Evolutionary conservation across 2,113 vertebrate genomes (phyloP).

Genomic region (Tupaia tana): DNA sequence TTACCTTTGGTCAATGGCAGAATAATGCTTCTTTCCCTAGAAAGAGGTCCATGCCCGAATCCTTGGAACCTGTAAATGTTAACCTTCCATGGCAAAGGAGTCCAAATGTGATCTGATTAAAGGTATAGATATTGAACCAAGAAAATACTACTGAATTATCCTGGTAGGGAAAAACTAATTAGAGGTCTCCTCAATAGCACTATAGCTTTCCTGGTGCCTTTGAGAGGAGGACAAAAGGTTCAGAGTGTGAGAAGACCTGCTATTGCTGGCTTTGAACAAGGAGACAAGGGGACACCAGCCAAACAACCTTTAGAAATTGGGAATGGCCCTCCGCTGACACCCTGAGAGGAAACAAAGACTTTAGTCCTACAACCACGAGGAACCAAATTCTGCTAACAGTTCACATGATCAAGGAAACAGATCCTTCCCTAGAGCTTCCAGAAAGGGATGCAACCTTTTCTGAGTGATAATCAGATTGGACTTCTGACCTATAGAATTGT

Average conservation of each 20-base stretch:
- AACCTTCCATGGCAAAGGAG: not conserved
- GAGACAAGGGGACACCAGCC: not conserved
- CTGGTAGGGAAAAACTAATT: not conserved
- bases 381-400: not conserved
- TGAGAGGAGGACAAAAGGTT: not conserved
- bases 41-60: not conserved
- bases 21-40: not conserved
- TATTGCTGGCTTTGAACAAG: not conserved
- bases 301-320: not conserved
- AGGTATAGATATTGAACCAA: not conserved
- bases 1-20: not conserved
- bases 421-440: not conserved
- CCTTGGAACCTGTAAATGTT: not conserved
- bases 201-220: not conserved
- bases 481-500: not conserved
- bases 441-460: not conserved
- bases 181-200: not conserved
- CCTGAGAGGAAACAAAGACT: not conserved
- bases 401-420: not conserved
- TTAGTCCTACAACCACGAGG: not conserved
- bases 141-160: not conserved
- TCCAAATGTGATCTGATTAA: not conserved
- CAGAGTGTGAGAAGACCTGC: accelerated
- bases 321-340: not conserved
- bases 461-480: not conserved